phyloP scores from a whole-genome alignment of 2,113 vertebrate genomes.

The Galbula dea region DNA sequence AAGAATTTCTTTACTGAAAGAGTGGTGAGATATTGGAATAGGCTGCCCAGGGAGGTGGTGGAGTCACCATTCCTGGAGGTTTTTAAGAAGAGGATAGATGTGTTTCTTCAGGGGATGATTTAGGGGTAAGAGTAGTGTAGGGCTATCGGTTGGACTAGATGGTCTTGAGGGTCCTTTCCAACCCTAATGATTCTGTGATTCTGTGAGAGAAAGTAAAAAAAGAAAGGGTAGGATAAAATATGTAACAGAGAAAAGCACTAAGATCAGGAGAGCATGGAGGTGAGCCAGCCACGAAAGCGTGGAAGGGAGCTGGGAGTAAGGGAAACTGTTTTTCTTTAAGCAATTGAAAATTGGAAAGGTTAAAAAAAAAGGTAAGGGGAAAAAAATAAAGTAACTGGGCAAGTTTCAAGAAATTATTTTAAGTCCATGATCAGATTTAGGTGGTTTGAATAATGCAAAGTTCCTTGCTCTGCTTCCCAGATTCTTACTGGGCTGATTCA shows the following conservation, averaged over 20 bases:
- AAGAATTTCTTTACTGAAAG: too few species aligned
- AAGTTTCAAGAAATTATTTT: not conserved
- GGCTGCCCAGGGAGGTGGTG: too few species aligned
- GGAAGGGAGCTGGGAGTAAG: not conserved
- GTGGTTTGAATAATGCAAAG: not conserved
- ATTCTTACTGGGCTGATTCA: not conserved
- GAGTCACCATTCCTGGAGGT: too few species aligned
- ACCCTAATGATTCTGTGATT: too few species aligned
- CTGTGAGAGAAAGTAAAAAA: not conserved
- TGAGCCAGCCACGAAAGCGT: fast-evolving
- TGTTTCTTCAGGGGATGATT: too few species aligned
- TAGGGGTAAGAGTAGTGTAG: too few species aligned
- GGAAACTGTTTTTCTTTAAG: not conserved
- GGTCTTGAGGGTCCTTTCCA: too few species aligned
- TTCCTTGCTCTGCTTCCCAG: not conserved
- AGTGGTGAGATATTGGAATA: too few species aligned
- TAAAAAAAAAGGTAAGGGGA: too few species aligned
- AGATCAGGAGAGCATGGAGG: not conserved
- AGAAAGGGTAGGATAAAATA: not conserved
- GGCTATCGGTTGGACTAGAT: too few species aligned
- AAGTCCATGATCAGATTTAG: not conserved
- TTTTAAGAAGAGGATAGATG: too few species aligned
- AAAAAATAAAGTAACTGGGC: not conserved
- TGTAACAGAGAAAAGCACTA: not conserved
- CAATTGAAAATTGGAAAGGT: not conserved